Evolutionary conservation across 2,888 invertebrate genomes (phyloP).

Genomic region (Caenorhabditis sp.): DNA sequence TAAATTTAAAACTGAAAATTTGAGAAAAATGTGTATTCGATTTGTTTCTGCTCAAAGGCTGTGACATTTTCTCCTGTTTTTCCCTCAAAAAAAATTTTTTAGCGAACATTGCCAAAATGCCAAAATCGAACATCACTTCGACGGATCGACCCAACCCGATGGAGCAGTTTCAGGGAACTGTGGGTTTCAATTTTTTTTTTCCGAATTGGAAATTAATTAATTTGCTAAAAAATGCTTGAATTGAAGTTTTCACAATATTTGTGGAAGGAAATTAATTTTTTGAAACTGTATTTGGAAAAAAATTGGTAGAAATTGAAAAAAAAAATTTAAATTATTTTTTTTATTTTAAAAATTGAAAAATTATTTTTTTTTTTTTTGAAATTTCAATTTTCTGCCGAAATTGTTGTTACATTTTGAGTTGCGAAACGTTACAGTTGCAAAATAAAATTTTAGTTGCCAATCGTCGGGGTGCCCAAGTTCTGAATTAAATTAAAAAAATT

Average conservation of each 20-base stretch:
- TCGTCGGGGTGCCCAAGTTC: too few relatives aligned
- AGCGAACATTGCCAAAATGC: constrained; percentile 36
- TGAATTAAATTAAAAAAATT: too few relatives aligned
- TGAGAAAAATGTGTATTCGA: too few relatives aligned
- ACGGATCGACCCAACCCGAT: constrained; percentile 51
- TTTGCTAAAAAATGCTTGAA: too few relatives aligned
- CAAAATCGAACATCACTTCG: constrained; percentile 38
- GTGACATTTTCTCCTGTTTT: not conserved
- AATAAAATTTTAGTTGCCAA: too few relatives aligned
- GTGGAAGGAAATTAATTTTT: too few relatives aligned
- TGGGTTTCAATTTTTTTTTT: constrained; percentile 10
- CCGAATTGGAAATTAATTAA: constrained; percentile 1
- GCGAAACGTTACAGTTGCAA: too few relatives aligned
- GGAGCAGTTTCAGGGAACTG: constrained; percentile 61
- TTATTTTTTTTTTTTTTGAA: not conserved
- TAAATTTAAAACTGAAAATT: too few relatives aligned
- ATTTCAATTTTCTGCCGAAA: constrained; percentile 1
- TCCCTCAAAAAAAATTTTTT: constrained; percentile 3
- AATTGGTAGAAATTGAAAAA: not conserved
- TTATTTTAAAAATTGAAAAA: not conserved
- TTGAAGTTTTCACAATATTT: too few relatives aligned
- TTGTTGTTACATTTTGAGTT: too few relatives aligned
- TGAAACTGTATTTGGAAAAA: too few relatives aligned
- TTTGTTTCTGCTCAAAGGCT: too few relatives aligned
- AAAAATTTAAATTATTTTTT: not conserved